Evolutionary conservation across 2,797 vertebrate species (phyloP), one percentile per base, ranked within the genome.

Genomic region (Lithobates sylvaticus): DNA sequence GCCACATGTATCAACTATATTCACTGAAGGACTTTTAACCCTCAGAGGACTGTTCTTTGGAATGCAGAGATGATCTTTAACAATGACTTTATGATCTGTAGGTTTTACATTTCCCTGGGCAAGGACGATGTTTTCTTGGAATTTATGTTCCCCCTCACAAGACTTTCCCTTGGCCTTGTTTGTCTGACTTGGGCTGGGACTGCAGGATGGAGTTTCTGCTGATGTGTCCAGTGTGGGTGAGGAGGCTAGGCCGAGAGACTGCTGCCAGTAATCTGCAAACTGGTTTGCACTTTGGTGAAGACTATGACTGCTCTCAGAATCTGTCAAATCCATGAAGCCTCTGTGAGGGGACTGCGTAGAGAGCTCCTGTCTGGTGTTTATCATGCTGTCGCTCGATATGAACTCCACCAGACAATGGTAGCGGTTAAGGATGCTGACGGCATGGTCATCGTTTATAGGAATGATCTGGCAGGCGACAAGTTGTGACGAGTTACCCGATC

Each of bases 391-490:
- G 29, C 50, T 77, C 8, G 65, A 75, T 65, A 42, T 70, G 23
- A 64, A 86, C 54, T 89, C 81, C 84, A 92, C 84, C 64, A 94
- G 87, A 73, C 0, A 81, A 89, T 84, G 81, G 75, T 93, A 93
- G 70, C 83, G 94, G 86, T 88, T 89, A 79, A 95, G 88, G 85
- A 95, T 93, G 32, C 94, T 94, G 84, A 94, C 92, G 68, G 85
- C 23, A 27, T 93, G 65, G 83, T 67, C 69, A 26, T 92, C 10
- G 1, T 92, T 88, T 84, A 93, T 94, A 1, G 91, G 88, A 90
- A 93, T 70, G 81, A 96, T 91, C 86, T 96, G 94, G 87, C 90
- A 93, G 7, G 95, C 95, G 13, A 90, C 88, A 6, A 96, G 88
- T 5, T 65, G 88, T 78, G 86, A 91, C 3, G 42, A 83, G 85